Base-by-base conservation (phyloP, 2,888 invertebrate genomes). In the Trilocha varians region DNA sequence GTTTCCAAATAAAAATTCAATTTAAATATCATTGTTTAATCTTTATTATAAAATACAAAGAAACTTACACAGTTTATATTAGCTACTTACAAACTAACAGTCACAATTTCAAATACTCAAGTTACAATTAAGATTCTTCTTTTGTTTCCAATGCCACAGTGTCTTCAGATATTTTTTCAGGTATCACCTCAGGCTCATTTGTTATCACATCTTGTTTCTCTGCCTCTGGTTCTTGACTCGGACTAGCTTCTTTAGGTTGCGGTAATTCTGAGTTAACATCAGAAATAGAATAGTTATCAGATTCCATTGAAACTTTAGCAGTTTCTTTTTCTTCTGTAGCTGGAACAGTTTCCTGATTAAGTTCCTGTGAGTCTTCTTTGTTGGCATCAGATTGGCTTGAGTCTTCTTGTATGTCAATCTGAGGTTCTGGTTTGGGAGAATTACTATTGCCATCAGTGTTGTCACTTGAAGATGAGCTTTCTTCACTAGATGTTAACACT, bases 401-500 rank as follows among this genome's bases (percentile, higher is more conserved):
- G 41, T 78, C 77, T 40, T 74, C 72, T 17, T 68, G 67, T 9
- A 59, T 52, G 43, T 74, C 76, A 43, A 65, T 59, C 9, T 65
- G 67, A 25, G 59, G 57, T 45, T 78, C 70, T 58, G 59, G 74
- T 53, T 80, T 84, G 3, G 86, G 83, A 8, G 86, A 85, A 49
- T 76, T 79, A 47, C 84, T 83, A 45, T 78, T 84, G 1, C 76
- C 76, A 65, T 83, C 82, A 43, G 77, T 83, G 40, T 80, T 83
- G 41, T 83, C 85, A 65, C 82, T 83, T 9, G 82, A 82, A 25
- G 80, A 80, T 15, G 82, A 84, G 52, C 79, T 84, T 50, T 83
- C 83, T 51, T 84, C 85, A 59, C 79, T 83, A 32, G 83, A 79
- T 35, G 77, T 75, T 36, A 68, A 73, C 1, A 78, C 68, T 59